These are phyloP conservation scores for Acomys russatus DNA, from an alignment of 2,797 vertebrate genomes.

Conservation along the genomic window DNA sequence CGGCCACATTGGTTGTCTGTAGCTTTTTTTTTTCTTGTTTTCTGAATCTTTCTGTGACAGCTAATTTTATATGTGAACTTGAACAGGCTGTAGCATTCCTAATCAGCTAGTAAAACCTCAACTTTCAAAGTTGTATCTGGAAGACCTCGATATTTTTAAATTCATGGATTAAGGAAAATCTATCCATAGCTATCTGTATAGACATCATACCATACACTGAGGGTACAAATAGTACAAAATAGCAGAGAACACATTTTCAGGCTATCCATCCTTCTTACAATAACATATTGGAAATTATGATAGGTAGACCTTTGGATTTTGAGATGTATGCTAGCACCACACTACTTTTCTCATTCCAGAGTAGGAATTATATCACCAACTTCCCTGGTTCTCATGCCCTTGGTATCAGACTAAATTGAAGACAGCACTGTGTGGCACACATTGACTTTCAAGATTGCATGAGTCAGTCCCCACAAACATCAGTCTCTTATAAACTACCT, in stretches of 20 bases:
- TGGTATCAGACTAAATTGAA: neutral
- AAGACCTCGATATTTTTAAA: neutral
- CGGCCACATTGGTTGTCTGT: constrained; percentile 41
- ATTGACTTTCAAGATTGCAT: neutral
- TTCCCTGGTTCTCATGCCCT: neutral
- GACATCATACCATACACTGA: neutral
- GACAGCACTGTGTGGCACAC: neutral
- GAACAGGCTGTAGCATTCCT: neutral
- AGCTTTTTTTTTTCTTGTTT: constrained; percentile 56
- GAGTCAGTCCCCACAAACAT: neutral
- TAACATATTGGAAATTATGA: neutral
- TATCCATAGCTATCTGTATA: neutral
- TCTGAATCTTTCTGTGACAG: neutral
- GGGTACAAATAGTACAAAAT: neutral
- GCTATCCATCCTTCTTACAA: neutral
- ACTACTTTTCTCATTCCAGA: neutral
- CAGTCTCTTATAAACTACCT: neutral
- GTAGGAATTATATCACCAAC: neutral
- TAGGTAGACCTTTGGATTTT: neutral
- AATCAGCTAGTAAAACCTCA: neutral
- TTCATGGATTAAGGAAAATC: neutral
- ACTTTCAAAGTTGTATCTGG: neutral
- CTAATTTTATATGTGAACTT: constrained; percentile 38
- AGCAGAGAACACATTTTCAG: neutral
- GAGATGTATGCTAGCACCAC: neutral